Evolutionary conservation across 2,113 vertebrate species (phyloP), one percentile per base, ranked within the genome.

Genomic region (Eolophus roseicapilla): DNA sequence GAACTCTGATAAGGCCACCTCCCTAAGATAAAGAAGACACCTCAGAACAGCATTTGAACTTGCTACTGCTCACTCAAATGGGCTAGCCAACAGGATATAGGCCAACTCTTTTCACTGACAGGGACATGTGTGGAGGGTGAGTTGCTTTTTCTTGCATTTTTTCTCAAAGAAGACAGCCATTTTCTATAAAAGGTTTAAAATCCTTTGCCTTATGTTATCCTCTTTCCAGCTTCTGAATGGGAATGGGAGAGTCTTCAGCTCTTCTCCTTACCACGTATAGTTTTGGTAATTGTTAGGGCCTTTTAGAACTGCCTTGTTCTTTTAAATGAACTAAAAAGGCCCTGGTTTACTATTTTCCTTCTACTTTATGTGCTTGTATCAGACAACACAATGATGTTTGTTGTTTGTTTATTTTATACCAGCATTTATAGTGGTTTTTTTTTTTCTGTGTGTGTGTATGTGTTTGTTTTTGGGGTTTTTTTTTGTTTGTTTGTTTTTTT

Each of bases 81-180:
- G 27, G 31, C 31, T 43, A 57, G 35, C 21, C 3, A 18, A 70
- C 5, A 49, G 31, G 11, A 49, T 33, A 70, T 35, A 31, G 49
- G 35, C 20, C 35, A 71, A 1, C 10, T 23, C 14, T 78, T 49
- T 77, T 37, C 31, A 65, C 15, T 33, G 43, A 13, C 18, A 65
- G 10, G 7, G 14, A 13, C 0, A 1, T n/a, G 17, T 17, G 11
- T 23, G 25, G n/a, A 55, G 4, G 35, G 6, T 9, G 33, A 79
- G 50, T 20, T 57, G 35, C 6, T 73, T 65, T 84, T 73, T 50
- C 49, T 59, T 44, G 25, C 7, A 1, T 37, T 44, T 71, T 71
- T 91, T 65, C 37, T 50, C 57, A 59, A 79, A 91, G 37, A 37
- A 4, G 31, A 4, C 23, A 44, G 8, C 37, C 37, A 43, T 71